Evolutionary conservation across 2,888 invertebrate genomes (phyloP).

Genomic region (Limnephilus lunatus): DNA sequence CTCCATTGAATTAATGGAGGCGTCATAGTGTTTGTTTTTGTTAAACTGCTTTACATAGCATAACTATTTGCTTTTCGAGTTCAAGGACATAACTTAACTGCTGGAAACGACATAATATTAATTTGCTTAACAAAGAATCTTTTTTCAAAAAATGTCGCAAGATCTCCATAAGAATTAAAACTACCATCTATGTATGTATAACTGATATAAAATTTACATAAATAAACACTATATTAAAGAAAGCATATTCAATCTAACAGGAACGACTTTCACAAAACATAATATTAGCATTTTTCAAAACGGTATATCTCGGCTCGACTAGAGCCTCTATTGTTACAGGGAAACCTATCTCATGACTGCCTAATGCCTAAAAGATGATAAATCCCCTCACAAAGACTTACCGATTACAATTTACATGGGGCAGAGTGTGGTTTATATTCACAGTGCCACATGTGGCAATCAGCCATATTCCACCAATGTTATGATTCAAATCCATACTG

Average conservation of each 20-base stretch:
- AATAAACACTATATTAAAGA: neutral
- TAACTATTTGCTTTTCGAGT: neutral
- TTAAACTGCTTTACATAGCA: neutral
- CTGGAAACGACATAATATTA: neutral
- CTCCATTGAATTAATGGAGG: too few species aligned
- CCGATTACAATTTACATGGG: constrained; percentile 55
- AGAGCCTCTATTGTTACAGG: constrained; percentile 8
- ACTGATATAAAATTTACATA: neutral
- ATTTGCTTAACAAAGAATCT: neutral
- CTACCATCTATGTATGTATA: neutral
- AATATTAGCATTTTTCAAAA: constrained; percentile 3
- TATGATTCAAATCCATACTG: neutral
- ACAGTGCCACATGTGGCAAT: constrained; percentile 61
- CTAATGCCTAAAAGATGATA: constrained; percentile 37
- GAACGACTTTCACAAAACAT: neutral
- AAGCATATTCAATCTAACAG: neutral
- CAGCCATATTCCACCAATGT: constrained; percentile 52
- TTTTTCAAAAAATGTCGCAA: neutral
- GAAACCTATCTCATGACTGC: constrained; percentile 11
- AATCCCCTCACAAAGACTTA: constrained; percentile 55
- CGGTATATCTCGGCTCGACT: neutral
- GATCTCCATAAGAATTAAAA: neutral
- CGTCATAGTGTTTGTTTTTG: neutral
- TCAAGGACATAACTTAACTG: too few species aligned
- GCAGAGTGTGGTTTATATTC: constrained; percentile 7